These are phyloP conservation scores for Phrixothrix hirtus DNA, from an alignment of 2,888 invertebrate genomes.

Conservation along the genomic window DNA sequence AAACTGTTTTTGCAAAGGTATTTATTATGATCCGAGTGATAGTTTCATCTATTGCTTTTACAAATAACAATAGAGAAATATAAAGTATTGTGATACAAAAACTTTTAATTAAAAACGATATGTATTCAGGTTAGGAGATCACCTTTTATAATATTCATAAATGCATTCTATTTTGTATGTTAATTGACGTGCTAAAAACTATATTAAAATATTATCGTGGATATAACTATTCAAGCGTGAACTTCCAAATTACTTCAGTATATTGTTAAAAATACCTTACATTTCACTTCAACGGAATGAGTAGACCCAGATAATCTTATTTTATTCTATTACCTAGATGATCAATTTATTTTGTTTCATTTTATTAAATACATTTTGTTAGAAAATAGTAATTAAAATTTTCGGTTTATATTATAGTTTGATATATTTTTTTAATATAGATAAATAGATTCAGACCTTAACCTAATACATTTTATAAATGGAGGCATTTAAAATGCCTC, in stretches of 20 bases:
- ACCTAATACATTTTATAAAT: too few species aligned
- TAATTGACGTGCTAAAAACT: constrained; percentile 8
- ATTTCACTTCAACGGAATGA: neutral
- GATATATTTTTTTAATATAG: too few species aligned
- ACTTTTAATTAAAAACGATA: constrained; percentile 9
- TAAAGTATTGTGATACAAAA: neutral
- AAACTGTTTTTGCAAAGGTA: constrained; percentile 5
- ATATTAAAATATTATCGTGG: neutral
- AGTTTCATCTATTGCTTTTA: constrained; percentile 2
- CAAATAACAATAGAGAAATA: constrained; percentile 1
- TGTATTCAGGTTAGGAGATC: constrained; percentile 21
- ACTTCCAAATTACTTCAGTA: neutral
- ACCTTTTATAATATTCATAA: constrained; percentile 15
- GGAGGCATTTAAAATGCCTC: too few species aligned
- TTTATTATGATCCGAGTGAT: constrained; percentile 6
- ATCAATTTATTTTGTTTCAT: too few species aligned
- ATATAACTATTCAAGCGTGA: constrained; percentile 6
- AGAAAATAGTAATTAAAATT: too few species aligned
- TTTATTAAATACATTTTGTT: too few species aligned
- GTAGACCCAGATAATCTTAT: neutral
- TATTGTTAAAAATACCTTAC: neutral
- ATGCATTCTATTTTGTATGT: constrained; percentile 5
- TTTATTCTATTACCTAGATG: neutral
- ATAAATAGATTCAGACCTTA: too few species aligned
- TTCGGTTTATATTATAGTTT: too few species aligned